Evolutionary conservation across 2,113 vertebrate species (phyloP), one percentile per base, ranked within the genome.

Genomic region (Prunella himalayana): DNA sequence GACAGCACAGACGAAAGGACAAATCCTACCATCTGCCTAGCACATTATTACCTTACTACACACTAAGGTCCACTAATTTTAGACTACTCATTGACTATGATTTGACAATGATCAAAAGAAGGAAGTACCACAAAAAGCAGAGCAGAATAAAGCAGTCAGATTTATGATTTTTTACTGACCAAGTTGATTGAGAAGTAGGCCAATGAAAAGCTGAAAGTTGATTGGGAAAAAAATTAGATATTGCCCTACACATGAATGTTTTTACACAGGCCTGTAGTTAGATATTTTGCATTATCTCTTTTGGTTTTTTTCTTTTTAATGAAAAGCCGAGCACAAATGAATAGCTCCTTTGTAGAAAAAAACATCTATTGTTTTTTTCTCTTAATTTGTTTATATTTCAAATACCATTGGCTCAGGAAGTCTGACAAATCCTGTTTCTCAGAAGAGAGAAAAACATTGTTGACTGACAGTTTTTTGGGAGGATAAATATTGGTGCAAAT

Each of bases 351-450:
- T 77, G 33, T 69, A 69, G 20, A 68, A 89, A 60, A 93, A 96
- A 72, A n/a, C 31, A 85, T 22, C 28, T 92, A 85, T 90, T 95
- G 44, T 69, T 75, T 88, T 86, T 94, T 86, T 83, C 7, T 4
- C 82, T 89, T 82, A 49, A 84, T 91, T 92, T 87, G 75, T 96
- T 95, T 95, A 76, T 89, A 89, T 92, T 87, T 92, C 85, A 91
- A 93, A 88, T 91, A 91, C 39, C 53, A 70, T 30, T 39, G 23
- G 11, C 50, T 92, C 87, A 90, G 91, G 91, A 97, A 95, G 56
- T 92, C 73, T 3, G 7, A 91, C 75, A 89, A 95, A 94, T 93
- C 94, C 96, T 96, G 82, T 95, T 92, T 92, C 94, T 95, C 85
- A 88, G 54, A 65, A 71, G 59, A 85, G 73, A 91, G 84, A 93